Percentiles rank a stretch among this genome's conserved stretches.
Conservation (phyloP, 1,140 invertebrate genomes). For the Diabrotica undecimpunctata region DNA sequence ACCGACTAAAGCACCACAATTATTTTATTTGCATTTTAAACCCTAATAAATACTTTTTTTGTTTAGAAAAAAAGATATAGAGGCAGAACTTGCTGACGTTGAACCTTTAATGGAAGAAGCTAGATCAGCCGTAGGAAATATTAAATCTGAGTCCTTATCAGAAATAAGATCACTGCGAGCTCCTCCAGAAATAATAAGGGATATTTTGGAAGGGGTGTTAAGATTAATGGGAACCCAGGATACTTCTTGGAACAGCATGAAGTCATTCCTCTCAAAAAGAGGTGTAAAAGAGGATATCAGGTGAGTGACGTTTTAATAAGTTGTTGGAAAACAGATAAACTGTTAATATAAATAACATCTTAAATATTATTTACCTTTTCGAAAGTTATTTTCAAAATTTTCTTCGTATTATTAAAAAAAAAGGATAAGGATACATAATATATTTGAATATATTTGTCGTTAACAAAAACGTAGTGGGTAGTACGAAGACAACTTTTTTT, state of each 20-base stretch:
- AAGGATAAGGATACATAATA: too few species aligned
- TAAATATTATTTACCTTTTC: too few species aligned
- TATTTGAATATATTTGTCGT: too few species aligned
- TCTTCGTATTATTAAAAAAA: too few species aligned
- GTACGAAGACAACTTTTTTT: too few species aligned
- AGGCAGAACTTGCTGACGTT: constrained; percentile 86
- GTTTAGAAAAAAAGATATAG: constrained; percentile 80
- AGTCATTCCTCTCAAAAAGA: constrained; percentile 91
- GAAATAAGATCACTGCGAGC: constrained; percentile 95
- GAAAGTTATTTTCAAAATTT: too few species aligned
- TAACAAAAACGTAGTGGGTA: too few species aligned
- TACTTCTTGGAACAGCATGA: constrained; percentile 99
- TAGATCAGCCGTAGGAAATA: constrained; percentile 86
- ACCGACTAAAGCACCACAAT: too few species aligned
- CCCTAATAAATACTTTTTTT: too few species aligned
- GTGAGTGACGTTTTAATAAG: constrained; percentile 41
- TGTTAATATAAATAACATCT: too few species aligned
- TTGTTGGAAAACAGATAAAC: neutral
- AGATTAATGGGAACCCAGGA: constrained; percentile 97
- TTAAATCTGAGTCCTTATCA: constrained; percentile 88
- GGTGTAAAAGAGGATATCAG: constrained; percentile 97
- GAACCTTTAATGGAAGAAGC: constrained; percentile 89
- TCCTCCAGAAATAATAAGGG: constrained; percentile 93
- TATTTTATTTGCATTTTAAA: too few species aligned
- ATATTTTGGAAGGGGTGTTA: constrained; percentile 95